Percentiles rank a stretch among this genome's conserved stretches.
Evolutionary conservation across 1,140 invertebrate species (phyloP).

Genomic region (Drosophila serrata): DNA sequence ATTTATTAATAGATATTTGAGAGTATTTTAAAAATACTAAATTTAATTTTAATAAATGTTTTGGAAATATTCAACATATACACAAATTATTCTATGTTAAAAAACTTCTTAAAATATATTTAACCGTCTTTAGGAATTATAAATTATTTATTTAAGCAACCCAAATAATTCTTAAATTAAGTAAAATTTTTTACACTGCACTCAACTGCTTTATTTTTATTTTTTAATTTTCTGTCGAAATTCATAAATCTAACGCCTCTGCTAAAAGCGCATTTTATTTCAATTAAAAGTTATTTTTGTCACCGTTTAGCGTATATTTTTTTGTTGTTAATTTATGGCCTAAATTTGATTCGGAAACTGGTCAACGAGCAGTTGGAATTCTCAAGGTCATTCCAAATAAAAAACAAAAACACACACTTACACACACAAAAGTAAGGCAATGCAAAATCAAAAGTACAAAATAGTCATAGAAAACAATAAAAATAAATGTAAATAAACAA

Average conservation of each 20-base stretch:
- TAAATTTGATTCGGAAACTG: constrained; percentile 63
- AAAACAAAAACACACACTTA: constrained; percentile 2
- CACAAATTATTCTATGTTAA: not conserved
- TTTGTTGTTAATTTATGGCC: constrained; percentile 63
- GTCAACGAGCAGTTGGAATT: constrained; percentile 21
- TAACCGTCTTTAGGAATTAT: not conserved
- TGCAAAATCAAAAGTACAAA: constrained; percentile 71
- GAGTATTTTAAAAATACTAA: not conserved
- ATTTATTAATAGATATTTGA: not conserved
- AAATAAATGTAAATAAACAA: constrained; percentile 21
- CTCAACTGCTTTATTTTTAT: not conserved
- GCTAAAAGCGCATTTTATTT: constrained; percentile 24
- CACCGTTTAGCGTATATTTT: constrained; percentile 53
- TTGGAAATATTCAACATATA: not conserved
- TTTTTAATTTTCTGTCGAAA: constrained; percentile 36
- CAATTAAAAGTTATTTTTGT: constrained; percentile 48
- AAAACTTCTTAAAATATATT: not conserved
- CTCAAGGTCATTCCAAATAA: constrained; percentile 24
- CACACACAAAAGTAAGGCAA: constrained; percentile 17
- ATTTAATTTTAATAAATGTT: not conserved
- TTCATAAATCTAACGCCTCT: constrained; percentile 62
- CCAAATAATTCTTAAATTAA: not conserved
- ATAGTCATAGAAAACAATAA: constrained; percentile 48
- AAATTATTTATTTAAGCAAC: not conserved
- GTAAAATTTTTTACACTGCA: not conserved